Evolutionary conservation across 1,140 invertebrate genomes (phyloP).

Genomic region (Spodoptera litura): DNA sequence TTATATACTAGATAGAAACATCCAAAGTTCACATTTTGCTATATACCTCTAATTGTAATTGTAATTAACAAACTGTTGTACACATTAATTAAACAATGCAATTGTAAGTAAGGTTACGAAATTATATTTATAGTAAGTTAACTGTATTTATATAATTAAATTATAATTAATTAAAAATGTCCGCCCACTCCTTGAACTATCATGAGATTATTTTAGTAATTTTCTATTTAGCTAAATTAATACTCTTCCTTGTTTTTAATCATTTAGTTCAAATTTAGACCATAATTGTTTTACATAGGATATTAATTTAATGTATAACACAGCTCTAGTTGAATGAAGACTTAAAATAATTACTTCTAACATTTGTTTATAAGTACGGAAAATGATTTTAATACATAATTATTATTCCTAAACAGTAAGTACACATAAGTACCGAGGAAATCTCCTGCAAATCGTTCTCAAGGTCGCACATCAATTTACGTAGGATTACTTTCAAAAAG

Average conservation of each 20-base stretch:
- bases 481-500: constrained; percentile 32
- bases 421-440: not conserved
- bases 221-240: not conserved
- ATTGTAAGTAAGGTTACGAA: constrained; percentile 16
- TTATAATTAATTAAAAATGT: constrained; percentile 32
- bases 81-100: not conserved
- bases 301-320: too few relatives aligned
- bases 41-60: not conserved
- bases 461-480: constrained; percentile 18
- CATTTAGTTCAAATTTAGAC: too few relatives aligned
- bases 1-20: not conserved
- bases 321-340: too few relatives aligned
- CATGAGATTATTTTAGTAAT: constrained; percentile 4
- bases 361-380: too few relatives aligned
- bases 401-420: not conserved
- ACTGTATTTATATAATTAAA: constrained; percentile 14
- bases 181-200: constrained; percentile 36
- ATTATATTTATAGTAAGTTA: constrained; percentile 17
- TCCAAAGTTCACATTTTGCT: constrained; percentile 17
- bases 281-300: too few relatives aligned
- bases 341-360: too few relatives aligned
- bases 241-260: not conserved
- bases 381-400: too few relatives aligned
- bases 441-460: constrained; percentile 18
- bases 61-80: constrained; percentile 31